phyloP scores from a whole-genome alignment of 2,888 invertebrate species.

The Dasypolia templi region DNA sequence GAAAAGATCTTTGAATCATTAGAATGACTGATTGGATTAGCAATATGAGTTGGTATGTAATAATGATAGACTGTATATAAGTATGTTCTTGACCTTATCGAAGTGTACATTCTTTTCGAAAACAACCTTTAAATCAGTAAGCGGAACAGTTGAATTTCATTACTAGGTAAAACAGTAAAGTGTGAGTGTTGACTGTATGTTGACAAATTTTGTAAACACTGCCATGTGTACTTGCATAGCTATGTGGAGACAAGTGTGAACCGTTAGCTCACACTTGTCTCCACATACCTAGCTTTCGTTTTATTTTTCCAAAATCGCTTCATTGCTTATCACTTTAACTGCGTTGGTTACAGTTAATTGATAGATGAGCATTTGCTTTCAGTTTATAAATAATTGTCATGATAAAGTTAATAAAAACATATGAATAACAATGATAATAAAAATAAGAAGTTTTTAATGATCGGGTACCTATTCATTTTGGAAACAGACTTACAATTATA shows the following conservation, averaged over 20 bases:
- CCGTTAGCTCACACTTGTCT: conserved; percentile 33
- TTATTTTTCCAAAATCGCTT: conserved; percentile 1
- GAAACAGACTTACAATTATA: no score
- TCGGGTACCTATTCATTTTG: neutral
- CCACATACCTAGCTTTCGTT: conserved; percentile 25
- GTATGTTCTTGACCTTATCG: neutral
- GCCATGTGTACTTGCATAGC: neutral
- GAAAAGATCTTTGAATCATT: neutral
- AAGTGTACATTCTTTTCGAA: neutral
- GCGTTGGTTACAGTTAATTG: neutral
- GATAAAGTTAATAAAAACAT: no score
- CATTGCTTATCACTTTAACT: neutral
- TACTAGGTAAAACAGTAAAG: conserved; percentile 37
- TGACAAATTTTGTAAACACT: conserved; percentile 29
- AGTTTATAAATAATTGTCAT: no score
- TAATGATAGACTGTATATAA: neutral
- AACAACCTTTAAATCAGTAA: neutral
- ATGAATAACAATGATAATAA: neutral
- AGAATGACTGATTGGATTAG: neutral
- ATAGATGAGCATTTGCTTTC: neutral
- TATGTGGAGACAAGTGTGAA: conserved; percentile 16
- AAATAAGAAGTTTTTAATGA: no score
- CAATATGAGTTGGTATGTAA: no score
- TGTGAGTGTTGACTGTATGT: conserved; percentile 4
- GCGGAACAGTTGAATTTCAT: neutral